Base-by-base conservation (phyloP, 2,797 vertebrate genomes). In the Brachyrhaphis roseni region DNA sequence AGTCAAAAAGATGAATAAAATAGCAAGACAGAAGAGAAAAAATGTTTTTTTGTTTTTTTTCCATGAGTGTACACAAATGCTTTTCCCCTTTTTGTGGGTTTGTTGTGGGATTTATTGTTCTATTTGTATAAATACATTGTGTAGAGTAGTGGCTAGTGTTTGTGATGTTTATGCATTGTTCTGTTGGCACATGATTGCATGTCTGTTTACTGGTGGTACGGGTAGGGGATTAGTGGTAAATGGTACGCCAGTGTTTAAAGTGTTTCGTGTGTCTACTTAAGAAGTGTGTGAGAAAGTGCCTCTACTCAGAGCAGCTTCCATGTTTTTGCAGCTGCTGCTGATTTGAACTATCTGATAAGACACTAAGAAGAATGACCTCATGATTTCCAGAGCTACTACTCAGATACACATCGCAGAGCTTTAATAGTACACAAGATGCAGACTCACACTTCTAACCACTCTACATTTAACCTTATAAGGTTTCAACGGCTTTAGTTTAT, bases 321-420 rank as follows among this genome's bases (percentile, higher is more conserved):
- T 92, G 86, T 92, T 92, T 89, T 88, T 72, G 72, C 92, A 93
- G 94, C 92, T 93, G 93, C 93, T 87, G 82, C 81, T 81, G 88
- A 91, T 92, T 87, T 59, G 26, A 75, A 82, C 81, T 53, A 76
- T 41, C 78, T 77, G 92, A 94, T 94, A 93, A 91, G 87, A 83
- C 2, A 53, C 51, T 81, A 47, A 86, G 85, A 86, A 82, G 80
- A 81, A 91, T 93, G 92, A 93, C 80, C 89, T 94, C 92, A 94
- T 75, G 78, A 90, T 87, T 90, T 89, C 85, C 89, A 93, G 76
- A 66, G 89, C 89, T 92, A 55, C 89, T 87, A 87, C 89, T 78
- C 91, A 59, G 91, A 93, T 91, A 90, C 74, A 70, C 86, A 92
- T 92, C 87, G 55, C 45, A 80, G 81, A 64, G 34, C 16, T 78